Percentiles rank a stretch among this genome's conserved stretches.
Conservation (phyloP, 2,113 vertebrate genomes). For the Anoura caudifer region DNA sequence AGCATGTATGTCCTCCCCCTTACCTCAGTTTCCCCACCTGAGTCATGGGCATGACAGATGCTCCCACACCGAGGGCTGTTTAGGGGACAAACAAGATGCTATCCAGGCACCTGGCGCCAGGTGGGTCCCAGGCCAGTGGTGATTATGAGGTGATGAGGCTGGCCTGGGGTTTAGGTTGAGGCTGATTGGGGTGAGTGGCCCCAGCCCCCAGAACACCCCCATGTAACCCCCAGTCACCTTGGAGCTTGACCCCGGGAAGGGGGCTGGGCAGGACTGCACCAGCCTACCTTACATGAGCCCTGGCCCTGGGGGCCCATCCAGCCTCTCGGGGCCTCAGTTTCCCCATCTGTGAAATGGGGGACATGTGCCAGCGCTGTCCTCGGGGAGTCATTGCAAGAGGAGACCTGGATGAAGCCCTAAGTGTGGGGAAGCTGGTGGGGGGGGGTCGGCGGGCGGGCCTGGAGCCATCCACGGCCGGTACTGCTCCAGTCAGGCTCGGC, state of each 20-base stretch:
- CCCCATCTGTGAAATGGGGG: neutral
- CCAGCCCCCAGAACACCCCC: neutral
- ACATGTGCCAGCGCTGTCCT: neutral
- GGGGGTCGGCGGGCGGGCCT: too few species aligned
- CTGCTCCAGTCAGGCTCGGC: too few species aligned
- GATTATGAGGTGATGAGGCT: constrained; percentile 45
- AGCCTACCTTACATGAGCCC: neutral
- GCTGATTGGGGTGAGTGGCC: neutral
- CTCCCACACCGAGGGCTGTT: neutral
- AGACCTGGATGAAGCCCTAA: neutral
- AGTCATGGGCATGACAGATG: constrained; percentile 14
- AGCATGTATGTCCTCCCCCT: neutral
- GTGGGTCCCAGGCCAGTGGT: neutral
- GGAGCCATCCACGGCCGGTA: neutral
- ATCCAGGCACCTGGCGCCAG: neutral
- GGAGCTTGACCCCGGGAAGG: neutral
- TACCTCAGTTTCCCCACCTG: constrained; percentile 52
- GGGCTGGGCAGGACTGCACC: neutral
- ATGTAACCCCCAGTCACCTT: neutral
- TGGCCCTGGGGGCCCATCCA: neutral
- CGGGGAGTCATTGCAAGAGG: neutral
- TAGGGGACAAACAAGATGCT: constrained; percentile 50
- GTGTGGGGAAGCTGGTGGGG: neutral
- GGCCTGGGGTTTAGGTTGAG: neutral
- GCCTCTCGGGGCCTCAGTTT: constrained; percentile 3